Percentiles rank a stretch among this genome's conserved stretches.
Conservation (phyloP, 2,888 invertebrate species). For the Sinotaia quadrata region DNA sequence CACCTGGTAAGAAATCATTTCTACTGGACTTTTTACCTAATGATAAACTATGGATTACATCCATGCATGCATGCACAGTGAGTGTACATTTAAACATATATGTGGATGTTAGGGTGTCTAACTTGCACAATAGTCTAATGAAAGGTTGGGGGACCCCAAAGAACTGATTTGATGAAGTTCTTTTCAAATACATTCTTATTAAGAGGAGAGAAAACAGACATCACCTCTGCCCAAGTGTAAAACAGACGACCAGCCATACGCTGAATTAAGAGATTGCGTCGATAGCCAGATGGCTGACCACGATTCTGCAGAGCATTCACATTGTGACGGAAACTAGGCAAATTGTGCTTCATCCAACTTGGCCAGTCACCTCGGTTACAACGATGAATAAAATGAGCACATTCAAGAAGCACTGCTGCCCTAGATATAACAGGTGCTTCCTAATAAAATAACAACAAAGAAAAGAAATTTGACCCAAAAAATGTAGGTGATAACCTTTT, state of each 20-base stretch:
- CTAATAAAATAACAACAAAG: conserved; percentile 75
- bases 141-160: too few species aligned
- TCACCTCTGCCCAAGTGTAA: conserved; percentile 92
- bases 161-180: too few species aligned
- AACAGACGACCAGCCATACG: conserved; percentile 96
- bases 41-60: too few species aligned
- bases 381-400: conserved; percentile 95
- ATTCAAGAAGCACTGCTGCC: conserved; percentile 93
- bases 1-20: too few species aligned
- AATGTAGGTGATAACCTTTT: too few species aligned
- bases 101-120: too few species aligned
- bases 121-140: too few species aligned
- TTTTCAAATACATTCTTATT: not conserved
- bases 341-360: conserved; percentile 93
- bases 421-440: conserved; percentile 94
- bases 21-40: too few species aligned
- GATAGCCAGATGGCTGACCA: conserved; percentile 76
- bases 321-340: conserved; percentile 78
- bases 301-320: conserved; percentile 70
- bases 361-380: conserved; percentile 99
- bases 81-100: too few species aligned
- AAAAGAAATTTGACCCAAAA: too few species aligned
- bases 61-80: too few species aligned
- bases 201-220: not conserved
- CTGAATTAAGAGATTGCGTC: conserved; percentile 79